phyloP scores from a whole-genome alignment of 2,113 vertebrate genomes.

The Oryzias melastigma region DNA sequence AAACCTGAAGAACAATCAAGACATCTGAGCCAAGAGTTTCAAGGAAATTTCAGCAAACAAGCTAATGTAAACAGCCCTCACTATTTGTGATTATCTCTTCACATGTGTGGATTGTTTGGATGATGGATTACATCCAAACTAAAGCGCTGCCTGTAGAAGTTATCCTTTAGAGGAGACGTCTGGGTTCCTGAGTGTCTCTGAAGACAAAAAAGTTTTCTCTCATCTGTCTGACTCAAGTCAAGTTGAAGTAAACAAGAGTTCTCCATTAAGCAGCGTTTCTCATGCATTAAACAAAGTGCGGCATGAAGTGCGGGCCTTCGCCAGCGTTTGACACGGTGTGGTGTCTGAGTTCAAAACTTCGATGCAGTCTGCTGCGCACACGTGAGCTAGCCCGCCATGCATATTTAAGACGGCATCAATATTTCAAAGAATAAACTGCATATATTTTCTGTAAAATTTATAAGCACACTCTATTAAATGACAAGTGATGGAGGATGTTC shows the following conservation, averaged over 20 bases:
- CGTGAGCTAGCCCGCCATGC: neutral
- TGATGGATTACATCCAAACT: neutral
- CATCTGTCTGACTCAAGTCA: neutral
- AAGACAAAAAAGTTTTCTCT: neutral
- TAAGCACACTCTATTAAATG: constrained; percentile 16
- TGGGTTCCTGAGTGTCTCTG: neutral
- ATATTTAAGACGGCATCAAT: constrained; percentile 32
- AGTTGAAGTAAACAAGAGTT: neutral
- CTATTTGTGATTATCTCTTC: neutral
- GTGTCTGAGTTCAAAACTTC: neutral
- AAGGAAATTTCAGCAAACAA: too few species aligned
- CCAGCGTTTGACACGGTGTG: neutral
- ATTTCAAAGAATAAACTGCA: constrained; percentile 40
- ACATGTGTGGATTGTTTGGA: neutral
- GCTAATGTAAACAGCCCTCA: too few species aligned
- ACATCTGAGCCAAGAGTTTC: too few species aligned
- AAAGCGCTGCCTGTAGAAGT: neutral
- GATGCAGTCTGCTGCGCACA: neutral
- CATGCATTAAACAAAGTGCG: constrained; percentile 6
- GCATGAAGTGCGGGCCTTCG: neutral
- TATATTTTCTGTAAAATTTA: constrained; percentile 56
- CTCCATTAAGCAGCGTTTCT: constrained; percentile 5
- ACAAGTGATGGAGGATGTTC: neutral
- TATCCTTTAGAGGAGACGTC: neutral
- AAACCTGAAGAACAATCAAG: too few species aligned